Evolutionary conservation across 2,113 vertebrate species (phyloP).

Genomic region (Tyrannus savana): DNA sequence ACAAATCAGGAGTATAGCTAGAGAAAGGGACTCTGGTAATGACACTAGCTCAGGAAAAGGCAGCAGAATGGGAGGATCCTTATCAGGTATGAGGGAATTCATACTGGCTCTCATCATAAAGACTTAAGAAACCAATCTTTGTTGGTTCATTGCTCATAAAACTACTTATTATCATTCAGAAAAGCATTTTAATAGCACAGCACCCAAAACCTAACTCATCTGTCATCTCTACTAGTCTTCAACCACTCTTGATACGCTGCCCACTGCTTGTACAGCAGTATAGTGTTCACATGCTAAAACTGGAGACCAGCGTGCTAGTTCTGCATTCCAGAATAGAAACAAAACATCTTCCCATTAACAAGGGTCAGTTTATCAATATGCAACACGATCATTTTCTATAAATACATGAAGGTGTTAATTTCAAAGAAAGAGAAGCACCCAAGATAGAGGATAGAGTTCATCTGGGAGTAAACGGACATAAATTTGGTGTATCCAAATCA

Average conservation of each 20-base stretch:
- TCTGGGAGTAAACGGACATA: neutral
- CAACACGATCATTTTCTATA: neutral
- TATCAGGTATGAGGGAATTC: neutral
- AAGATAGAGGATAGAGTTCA: neutral
- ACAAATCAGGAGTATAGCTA: neutral
- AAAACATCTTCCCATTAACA: neutral
- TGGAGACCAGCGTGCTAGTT: neutral
- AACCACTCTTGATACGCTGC: fast-evolving
- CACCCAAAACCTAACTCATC: neutral
- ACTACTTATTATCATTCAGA: neutral
- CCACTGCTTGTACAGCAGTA: neutral
- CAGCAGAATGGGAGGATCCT: neutral
- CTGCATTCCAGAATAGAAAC: neutral
- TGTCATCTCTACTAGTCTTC: neutral
- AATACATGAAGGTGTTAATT: neutral
- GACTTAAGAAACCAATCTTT: neutral
- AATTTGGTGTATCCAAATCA: neutral
- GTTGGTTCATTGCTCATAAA: neutral
- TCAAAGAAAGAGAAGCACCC: neutral
- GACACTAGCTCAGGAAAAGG: neutral
- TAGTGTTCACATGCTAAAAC: neutral
- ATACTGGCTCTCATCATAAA: neutral
- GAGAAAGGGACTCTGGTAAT: neutral
- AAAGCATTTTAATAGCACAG: neutral
- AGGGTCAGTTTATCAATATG: neutral